These are phyloP conservation scores for Drosophila oshimai DNA, from an alignment of 1,140 invertebrate species.

Conservation along the genomic window DNA sequence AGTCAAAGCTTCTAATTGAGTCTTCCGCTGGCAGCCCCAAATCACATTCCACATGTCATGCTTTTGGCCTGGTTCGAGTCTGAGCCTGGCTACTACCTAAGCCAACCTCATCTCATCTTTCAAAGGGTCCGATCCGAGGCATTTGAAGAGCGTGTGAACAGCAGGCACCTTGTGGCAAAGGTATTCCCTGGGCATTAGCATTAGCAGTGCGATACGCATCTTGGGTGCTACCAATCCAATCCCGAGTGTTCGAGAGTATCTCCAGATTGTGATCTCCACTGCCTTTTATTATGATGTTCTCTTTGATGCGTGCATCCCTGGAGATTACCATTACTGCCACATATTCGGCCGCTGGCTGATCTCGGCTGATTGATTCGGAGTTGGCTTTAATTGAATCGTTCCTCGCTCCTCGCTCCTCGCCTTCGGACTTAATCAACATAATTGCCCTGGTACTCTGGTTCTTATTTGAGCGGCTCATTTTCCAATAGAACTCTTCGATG, in stretches of 20 bases:
- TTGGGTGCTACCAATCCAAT: conserved; percentile 52
- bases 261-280: conserved; percentile 44
- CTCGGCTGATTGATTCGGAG: conserved; percentile 63
- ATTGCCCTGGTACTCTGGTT: conserved; percentile 15
- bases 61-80: conserved; percentile 24
- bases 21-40: conserved; percentile 58
- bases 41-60: conserved; percentile 73
- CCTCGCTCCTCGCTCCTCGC: conserved; percentile 7
- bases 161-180: conserved; percentile 62
- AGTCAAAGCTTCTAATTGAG: conserved; percentile 69
- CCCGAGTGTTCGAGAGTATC: conserved; percentile 3
- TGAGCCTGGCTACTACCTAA: conserved; percentile 12
- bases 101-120: conserved; percentile 32
- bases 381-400: conserved; percentile 76
- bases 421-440: conserved; percentile 60
- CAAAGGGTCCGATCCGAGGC: conserved; percentile 22
- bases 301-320: not conserved
- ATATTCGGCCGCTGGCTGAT: conserved; percentile 19
- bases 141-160: conserved; percentile 75
- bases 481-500: conserved; percentile 12
- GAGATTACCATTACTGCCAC: conserved; percentile 34
- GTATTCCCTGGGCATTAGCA: conserved; percentile 35
- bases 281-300: conserved; percentile 56
- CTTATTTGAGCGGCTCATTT: conserved; percentile 2
- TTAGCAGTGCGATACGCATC: conserved; percentile 58